phyloP scores from a whole-genome alignment of 1,140 invertebrate genomes.

The Drosophila insularis region DNA sequence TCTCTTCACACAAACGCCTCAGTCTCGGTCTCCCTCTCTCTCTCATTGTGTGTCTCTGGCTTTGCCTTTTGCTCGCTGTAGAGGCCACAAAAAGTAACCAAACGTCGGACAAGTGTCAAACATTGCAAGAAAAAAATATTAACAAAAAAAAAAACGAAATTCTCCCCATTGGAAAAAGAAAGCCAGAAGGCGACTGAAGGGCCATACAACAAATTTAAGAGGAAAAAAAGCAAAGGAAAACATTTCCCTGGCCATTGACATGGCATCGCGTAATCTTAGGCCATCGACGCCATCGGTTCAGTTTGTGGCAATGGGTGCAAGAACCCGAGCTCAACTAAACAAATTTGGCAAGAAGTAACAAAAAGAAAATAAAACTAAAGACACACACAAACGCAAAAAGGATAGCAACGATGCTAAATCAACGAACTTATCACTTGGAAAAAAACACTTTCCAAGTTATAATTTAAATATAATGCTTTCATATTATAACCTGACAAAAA shows the following conservation, averaged over 20 bases:
- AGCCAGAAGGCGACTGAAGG: slow-evolving; percentile 12
- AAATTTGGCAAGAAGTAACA: slow-evolving; percentile 11
- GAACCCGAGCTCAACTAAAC: slow-evolving; percentile 3
- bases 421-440: background rate
- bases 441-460: background rate
- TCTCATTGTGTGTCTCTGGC: too few relatives aligned
- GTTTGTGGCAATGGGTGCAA: background rate
- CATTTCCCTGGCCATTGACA: slow-evolving; percentile 47
- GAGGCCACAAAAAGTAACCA: slow-evolving; percentile 51
- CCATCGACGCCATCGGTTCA: slow-evolving; percentile 10
- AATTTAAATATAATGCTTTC: background rate
- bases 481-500: too few relatives aligned
- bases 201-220: slow-evolving; percentile 20
- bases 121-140: slow-evolving; percentile 24
- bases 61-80: background rate
- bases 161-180: slow-evolving; percentile 32
- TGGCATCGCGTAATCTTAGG: slow-evolving; percentile 18
- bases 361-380: background rate
- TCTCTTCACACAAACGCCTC: background rate
- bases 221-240: slow-evolving; percentile 26
- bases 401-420: background rate
- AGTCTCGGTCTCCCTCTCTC: background rate
- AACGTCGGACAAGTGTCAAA: slow-evolving; percentile 56
- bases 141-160: slow-evolving; percentile 14
- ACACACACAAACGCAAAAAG: background rate